Percentiles rank a stretch among this genome's conserved stretches.
These are phyloP conservation scores for Myotis vivesi DNA, from an alignment of 2,797 vertebrate genomes.

Conservation along the genomic window DNA sequence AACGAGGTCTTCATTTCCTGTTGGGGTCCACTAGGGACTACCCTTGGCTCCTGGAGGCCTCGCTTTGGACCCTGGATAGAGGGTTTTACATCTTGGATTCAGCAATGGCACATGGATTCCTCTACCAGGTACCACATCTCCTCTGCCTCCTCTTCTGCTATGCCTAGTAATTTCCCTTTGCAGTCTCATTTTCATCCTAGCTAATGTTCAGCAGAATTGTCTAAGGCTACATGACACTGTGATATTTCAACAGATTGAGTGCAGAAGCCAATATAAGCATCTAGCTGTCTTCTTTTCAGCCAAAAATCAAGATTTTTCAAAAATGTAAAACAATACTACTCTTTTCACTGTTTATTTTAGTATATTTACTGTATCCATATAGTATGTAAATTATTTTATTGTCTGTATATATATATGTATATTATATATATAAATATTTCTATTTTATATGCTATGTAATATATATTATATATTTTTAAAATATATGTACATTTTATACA, in stretches of 20 bases:
- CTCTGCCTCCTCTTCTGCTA: background rate
- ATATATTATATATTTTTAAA: too few species aligned
- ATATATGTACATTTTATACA: too few species aligned
- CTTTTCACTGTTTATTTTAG: background rate
- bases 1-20: background rate
- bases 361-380: background rate
- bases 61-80: too few species aligned
- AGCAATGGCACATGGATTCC: background rate
- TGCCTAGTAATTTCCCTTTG: background rate
- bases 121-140: background rate
- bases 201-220: background rate
- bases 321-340: background rate
- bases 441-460: too few species aligned
- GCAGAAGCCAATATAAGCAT: background rate
- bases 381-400: background rate
- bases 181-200: background rate
- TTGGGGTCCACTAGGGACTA: background rate
- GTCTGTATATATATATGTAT: background rate
- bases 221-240: background rate
- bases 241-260: background rate
- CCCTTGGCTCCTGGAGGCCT: background rate
- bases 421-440: too few species aligned
- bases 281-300: background rate
- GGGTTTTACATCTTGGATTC: background rate
- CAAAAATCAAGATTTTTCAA: background rate